A percentile compares a stretch with the other conserved stretches of the same genome.
phyloP scores from a whole-genome alignment of 2,888 invertebrate species.

The Meandrusa payeni region DNA sequence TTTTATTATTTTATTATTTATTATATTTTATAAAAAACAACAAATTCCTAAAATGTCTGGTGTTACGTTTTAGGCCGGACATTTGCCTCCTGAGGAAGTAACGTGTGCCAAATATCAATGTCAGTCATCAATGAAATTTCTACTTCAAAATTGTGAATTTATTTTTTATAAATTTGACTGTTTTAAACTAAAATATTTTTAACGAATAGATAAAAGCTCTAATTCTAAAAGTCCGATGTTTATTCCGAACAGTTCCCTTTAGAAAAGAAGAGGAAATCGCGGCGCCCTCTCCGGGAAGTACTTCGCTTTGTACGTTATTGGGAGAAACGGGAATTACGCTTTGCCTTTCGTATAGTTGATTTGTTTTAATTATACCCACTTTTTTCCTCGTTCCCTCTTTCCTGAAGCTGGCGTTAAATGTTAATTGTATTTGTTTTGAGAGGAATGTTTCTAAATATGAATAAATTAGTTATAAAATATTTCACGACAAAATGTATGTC shows the following conservation, averaged over 20 bases:
- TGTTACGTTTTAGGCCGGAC: too few relatives aligned
- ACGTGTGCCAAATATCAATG: too few relatives aligned
- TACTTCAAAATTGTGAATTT: too few relatives aligned
- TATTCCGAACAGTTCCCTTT: conserved; percentile 1
- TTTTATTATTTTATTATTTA: too few relatives aligned
- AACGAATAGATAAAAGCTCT: conserved; percentile 9
- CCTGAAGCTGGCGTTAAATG: conserved; percentile 4
- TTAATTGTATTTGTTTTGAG: conserved; percentile 7
- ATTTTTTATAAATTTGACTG: too few relatives aligned
- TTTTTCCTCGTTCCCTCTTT: not conserved
- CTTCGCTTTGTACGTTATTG: conserved; percentile 8
- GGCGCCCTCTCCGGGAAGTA: not conserved
- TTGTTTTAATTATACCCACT: conserved; percentile 13
- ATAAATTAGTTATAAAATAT: too few relatives aligned
- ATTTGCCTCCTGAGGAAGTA: too few relatives aligned
- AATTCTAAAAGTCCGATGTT: not conserved
- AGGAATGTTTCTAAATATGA: not conserved
- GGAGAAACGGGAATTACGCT: conserved; percentile 5
- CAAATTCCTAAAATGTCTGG: too few relatives aligned
- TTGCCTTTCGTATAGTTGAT: conserved; percentile 12
- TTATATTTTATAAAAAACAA: too few relatives aligned
- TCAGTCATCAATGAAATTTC: too few relatives aligned
- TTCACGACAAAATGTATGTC: too few relatives aligned
- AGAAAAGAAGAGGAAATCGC: not conserved
- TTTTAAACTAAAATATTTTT: not conserved